Evolutionary conservation across 2,888 invertebrate genomes (phyloP).

Genomic region (Pogonocherus hispidulus): DNA sequence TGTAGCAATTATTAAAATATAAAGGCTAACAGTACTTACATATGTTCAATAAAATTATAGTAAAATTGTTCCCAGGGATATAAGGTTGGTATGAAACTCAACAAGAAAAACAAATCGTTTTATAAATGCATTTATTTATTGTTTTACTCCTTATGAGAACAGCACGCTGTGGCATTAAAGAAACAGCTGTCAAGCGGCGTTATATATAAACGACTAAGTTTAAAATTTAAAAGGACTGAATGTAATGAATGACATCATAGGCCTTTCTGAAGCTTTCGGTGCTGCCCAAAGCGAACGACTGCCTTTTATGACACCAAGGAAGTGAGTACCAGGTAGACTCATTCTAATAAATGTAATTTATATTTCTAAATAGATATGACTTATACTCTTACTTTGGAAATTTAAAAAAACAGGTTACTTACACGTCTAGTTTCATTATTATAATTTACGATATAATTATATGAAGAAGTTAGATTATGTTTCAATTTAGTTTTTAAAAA

Average conservation of each 20-base stretch:
- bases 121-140: background rate
- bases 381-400: too few species aligned
- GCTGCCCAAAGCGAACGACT: conserved; percentile 1
- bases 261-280: conserved; percentile 21
- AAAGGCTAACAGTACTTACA: too few species aligned
- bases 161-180: background rate
- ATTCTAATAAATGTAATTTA: background rate
- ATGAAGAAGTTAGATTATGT: too few species aligned
- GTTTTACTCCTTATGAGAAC: background rate
- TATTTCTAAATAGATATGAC: background rate
- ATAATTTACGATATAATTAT: too few species aligned
- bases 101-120: background rate
- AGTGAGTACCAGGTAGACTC: background rate
- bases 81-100: background rate
- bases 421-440: too few species aligned
- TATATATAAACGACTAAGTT: conserved; percentile 4
- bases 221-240: conserved; percentile 28
- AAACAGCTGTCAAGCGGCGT: conserved; percentile 10
- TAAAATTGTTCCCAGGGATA: background rate
- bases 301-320: background rate
- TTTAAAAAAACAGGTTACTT: too few species aligned
- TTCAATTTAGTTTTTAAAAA: too few species aligned
- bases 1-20: too few species aligned
- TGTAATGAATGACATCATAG: conserved; percentile 25
- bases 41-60: too few species aligned